Conservation (phyloP, 2,797 vertebrate species). For the Euthynnus affinis region DNA sequence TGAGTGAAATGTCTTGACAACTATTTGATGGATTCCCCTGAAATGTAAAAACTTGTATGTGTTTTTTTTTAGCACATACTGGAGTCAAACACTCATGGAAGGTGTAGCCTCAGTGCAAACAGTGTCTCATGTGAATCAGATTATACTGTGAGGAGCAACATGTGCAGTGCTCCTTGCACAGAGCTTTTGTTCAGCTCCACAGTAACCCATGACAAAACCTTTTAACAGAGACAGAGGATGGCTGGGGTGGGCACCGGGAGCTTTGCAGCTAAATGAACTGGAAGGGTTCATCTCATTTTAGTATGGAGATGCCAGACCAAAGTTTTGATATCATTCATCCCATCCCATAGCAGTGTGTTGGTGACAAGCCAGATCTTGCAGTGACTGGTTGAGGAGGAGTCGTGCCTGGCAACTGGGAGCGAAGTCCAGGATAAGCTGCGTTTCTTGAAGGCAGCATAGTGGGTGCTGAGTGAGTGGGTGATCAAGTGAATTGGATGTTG, state of each 20-base stretch:
- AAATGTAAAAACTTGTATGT: no score
- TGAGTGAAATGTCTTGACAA: background rate
- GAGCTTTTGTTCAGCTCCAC: conserved; percentile 17
- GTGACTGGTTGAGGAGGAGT: conserved; percentile 16
- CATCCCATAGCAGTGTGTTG: conserved; percentile 17
- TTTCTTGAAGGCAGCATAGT: conserved; percentile 26
- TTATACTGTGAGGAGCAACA: background rate
- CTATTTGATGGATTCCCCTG: no score
- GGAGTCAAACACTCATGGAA: no score
- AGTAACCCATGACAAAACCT: conserved; percentile 15
- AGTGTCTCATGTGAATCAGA: background rate
- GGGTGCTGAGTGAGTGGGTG: conserved; percentile 27
- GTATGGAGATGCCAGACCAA: conserved; percentile 17
- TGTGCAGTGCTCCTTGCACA: conserved; percentile 4
- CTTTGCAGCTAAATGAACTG: conserved; percentile 34
- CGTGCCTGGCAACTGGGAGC: conserved; percentile 8
- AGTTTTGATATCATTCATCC: conserved; percentile 39
- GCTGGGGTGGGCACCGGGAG: background rate
- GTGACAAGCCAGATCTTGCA: conserved; percentile 9
- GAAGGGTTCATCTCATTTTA: conserved; percentile 18
- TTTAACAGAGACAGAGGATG: background rate
- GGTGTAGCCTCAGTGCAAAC: no score
- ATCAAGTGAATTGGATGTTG: conserved; percentile 29
- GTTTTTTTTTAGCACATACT: no score
- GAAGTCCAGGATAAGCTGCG: conserved; percentile 44